Conservation (phyloP, 2,888 invertebrate genomes). For the Philonicus albiceps region DNA sequence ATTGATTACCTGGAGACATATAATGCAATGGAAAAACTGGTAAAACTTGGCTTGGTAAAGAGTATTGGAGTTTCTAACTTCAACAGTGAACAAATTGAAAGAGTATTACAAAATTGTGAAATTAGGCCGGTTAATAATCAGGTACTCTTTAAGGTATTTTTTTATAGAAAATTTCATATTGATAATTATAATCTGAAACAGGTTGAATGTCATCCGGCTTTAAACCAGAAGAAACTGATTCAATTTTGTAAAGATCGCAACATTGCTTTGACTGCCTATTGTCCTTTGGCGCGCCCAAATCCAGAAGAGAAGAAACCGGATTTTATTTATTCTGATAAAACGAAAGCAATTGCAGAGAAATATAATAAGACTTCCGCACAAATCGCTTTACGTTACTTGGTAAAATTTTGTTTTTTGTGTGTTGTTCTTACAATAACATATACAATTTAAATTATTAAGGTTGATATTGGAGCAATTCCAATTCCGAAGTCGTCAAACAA, state of each 20-base stretch:
- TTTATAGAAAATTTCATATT: not conserved
- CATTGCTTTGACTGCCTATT: slow-evolving; percentile 75
- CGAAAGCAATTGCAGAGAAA: slow-evolving; percentile 67
- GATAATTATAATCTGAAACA: slow-evolving; percentile 6
- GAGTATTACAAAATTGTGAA: slow-evolving; percentile 70
- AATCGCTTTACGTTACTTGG: slow-evolving; percentile 71
- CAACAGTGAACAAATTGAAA: slow-evolving; percentile 77
- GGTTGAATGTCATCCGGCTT: slow-evolving; percentile 68
- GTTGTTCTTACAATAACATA: not conserved
- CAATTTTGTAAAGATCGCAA: slow-evolving; percentile 71
- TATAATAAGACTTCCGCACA: slow-evolving; percentile 73
- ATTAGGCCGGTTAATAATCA: slow-evolving; percentile 75
- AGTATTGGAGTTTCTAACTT: slow-evolving; percentile 91
- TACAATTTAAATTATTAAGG: slow-evolving; percentile 55
- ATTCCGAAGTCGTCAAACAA: slow-evolving; percentile 69
- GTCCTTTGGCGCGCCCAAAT: slow-evolving; percentile 74
- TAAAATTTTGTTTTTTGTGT: slow-evolving; percentile 55
- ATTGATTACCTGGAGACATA: slow-evolving; percentile 81
- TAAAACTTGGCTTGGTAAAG: slow-evolving; percentile 73
- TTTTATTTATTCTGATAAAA: slow-evolving; percentile 65
- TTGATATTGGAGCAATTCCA: slow-evolving; percentile 66
- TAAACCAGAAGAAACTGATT: slow-evolving; percentile 74
- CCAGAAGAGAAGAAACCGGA: slow-evolving; percentile 62
- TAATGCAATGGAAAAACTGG: slow-evolving; percentile 80
- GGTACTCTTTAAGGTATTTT: slow-evolving; percentile 47